Base-by-base conservation (phyloP, 1,140 invertebrate species). In the Arctopsyche grandis region DNA sequence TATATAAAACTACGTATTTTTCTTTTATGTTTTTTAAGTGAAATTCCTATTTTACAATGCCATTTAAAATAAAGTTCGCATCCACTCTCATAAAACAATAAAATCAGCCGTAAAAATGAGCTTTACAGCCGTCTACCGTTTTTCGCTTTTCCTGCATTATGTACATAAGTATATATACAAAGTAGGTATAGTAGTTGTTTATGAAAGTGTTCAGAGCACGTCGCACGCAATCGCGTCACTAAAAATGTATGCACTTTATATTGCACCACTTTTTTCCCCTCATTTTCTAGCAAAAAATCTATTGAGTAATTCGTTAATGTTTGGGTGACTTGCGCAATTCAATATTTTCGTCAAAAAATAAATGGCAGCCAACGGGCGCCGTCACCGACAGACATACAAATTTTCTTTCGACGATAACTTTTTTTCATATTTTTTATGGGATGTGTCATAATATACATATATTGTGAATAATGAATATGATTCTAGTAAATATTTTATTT, bases 161-260 rank as follows among this genome's bases (percentile, higher is more conserved):
- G n/a, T n/a, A n/a, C n/a, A n/a, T n/a, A n/a, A n/a, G n/a, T n/a
- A n/a, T n/a, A n/a, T n/a, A n/a, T n/a, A n/a, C n/a, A n/a, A n/a
- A n/a, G n/a, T n/a, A n/a, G n/a, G 29, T 7, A 38, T 38, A 19
- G 56, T 5, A 19, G 19, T 60, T 60, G 21, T 60, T 60, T 21
- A 60, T 21, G 56, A 60, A 60, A 60, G n/a, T 60, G 56, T 5
- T n/a, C 12, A 56, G 19, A 56, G 19, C 5, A 5, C 19, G 14
- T 19, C 14, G 56, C 56, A 21, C 14, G 16, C 56, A 60, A 12
- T 7, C 48, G 12, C 48, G 48, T n/a, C 48, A 52, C 48, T 52
- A 52, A 60, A 60, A 60, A 16, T 60, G 9, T 60, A 60, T 60
- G 56, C 56, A 60, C 21, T 60, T 60, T 19, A 60, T 60, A 60